Evolutionary conservation across 2,797 vertebrate genomes (phyloP), one percentile per base, ranked within the genome.

Genomic region (Buceros bicornis): DNA sequence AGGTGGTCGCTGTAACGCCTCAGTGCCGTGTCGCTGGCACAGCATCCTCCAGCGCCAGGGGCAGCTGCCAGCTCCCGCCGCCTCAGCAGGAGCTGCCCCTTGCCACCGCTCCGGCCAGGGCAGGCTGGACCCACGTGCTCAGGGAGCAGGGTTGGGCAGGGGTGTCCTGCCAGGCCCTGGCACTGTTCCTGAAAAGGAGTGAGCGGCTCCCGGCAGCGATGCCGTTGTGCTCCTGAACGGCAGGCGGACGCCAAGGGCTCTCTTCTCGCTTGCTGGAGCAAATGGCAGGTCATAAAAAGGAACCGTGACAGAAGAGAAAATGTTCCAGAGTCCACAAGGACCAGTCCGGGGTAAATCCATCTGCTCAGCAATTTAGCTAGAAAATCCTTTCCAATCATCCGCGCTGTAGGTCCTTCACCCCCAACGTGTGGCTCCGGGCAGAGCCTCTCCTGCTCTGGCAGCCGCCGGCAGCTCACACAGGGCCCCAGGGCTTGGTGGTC

Each of bases 351-450:
- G 83, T 94, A 94, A 96, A 96, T 95, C 89, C 95, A 96, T 95
- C 95, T 94, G 96, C 96, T 96, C 95, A 97, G 96, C 95, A 94
- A 82, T 94, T 95, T 80, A 92, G 79, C 87, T 79, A 78, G 90
- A 89, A 92, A 96, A 93, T 85, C 92, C 95, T 94, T 92, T 67
- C 93, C 95, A 94, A 57, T 64, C 90, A 82, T 50, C 94, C 14
- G 3, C 53, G 91, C 47, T 21, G 72, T 3, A 47, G 85, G 82
- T 65, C 87, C 82, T 29, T 71, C 72, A n/a, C 45, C 69, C 62
- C 71, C 72, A 7, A 15, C 1, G 2, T 1, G 7, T 1, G 4
- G 87, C 50, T 56, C 48, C 7, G 31, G 64, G 26, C 91, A 66
- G 8, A 69, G 84, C 20, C 3, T 24, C 8, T 26, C 91, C 74